These are phyloP conservation scores for Bacillus rossius DNA, from an alignment of 1,140 invertebrate species.

Conservation along the genomic window DNA sequence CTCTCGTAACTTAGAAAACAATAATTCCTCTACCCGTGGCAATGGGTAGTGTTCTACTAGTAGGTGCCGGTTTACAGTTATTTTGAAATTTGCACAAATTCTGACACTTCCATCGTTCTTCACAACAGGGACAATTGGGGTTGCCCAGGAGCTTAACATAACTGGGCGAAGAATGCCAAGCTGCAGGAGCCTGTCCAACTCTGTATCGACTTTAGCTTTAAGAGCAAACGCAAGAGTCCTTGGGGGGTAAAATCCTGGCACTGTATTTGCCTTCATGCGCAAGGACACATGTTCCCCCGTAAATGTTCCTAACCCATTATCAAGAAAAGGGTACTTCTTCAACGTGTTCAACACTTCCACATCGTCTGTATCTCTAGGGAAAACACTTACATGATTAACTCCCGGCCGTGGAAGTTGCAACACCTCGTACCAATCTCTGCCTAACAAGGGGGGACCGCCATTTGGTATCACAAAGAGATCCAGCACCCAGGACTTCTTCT, in stretches of 20 bases:
- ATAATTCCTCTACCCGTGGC: constrained; percentile 23
- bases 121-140: constrained; percentile 43
- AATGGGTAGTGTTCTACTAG: constrained; percentile 21
- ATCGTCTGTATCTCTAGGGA: not conserved
- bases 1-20: constrained; percentile 19
- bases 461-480: not conserved
- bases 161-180: constrained; percentile 30
- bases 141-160: constrained; percentile 35
- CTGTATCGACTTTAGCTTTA: constrained; percentile 35
- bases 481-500: not conserved
- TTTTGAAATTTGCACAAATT: constrained; percentile 43
- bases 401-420: not conserved
- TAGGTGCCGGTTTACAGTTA: constrained; percentile 24
- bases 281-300: not conserved
- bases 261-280: constrained; percentile 9
- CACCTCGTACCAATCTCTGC: not conserved
- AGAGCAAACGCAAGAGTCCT: constrained; percentile 39
- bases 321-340: not conserved
- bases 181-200: constrained; percentile 36
- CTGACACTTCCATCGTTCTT: constrained; percentile 40
- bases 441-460: not conserved
- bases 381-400: not conserved
- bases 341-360: not conserved
- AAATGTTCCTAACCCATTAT: not conserved
- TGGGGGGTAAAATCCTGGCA: constrained; percentile 34